Percentiles rank a stretch among this genome's conserved stretches.
These are phyloP conservation scores for Bilobella aurantiaca DNA, from an alignment of 1,140 invertebrate species.

Conservation along the genomic window DNA sequence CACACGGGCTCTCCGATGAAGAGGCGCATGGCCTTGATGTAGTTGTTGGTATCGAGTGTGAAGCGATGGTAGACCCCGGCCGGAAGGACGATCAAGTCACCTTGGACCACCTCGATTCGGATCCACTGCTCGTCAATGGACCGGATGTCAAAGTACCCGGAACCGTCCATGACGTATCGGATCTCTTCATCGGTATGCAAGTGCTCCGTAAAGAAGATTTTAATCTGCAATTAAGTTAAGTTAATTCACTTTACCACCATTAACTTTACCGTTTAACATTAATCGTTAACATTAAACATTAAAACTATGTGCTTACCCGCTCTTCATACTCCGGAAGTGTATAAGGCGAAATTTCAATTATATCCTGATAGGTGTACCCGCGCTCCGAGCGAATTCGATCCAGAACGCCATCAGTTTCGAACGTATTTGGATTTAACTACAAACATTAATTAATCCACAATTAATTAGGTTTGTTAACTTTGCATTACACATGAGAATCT, in stretches of 20 bases:
- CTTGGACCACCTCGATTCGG: conserved; percentile 64
- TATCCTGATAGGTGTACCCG: conserved; percentile 82
- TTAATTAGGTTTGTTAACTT: not conserved
- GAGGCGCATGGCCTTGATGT: conserved; percentile 51
- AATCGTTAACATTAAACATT: not conserved
- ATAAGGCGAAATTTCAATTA: conserved; percentile 68
- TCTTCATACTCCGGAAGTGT: conserved; percentile 76
- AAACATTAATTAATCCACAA: not conserved
- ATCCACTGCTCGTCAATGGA: conserved; percentile 82
- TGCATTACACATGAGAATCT: no score
- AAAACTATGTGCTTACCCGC: conserved; percentile 16
- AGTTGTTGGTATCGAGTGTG: conserved; percentile 67
- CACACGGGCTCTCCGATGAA: conserved; percentile 89
- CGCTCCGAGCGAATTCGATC: conserved; percentile 60
- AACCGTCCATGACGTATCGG: conserved; percentile 63
- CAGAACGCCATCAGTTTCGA: conserved; percentile 51
- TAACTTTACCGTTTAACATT: not conserved
- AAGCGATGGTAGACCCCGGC: conserved; percentile 97
- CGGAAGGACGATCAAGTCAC: conserved; percentile 85
- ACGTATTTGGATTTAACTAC: conserved; percentile 46
- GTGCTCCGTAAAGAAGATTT: conserved; percentile 72
- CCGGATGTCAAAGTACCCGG: conserved; percentile 92
- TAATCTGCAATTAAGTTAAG: conserved; percentile 48
- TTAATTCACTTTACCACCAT: conserved; percentile 1
- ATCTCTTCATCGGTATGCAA: conserved; percentile 97